Percentiles rank a stretch among this genome's conserved stretches.
Conservation (phyloP, 2,888 invertebrate species). For the Eurytoma californica region DNA sequence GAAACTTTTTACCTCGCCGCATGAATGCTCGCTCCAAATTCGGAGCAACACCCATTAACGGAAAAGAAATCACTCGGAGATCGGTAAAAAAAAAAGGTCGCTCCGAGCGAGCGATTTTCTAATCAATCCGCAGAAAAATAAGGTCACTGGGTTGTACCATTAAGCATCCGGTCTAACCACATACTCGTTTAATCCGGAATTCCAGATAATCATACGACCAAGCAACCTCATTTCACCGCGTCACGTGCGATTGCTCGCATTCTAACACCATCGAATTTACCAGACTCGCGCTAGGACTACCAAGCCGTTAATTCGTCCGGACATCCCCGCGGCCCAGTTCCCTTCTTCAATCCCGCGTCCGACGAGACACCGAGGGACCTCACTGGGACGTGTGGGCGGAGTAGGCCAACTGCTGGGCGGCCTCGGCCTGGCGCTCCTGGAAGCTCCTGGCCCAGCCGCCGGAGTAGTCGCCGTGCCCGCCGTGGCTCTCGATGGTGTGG, state of each 20-base stretch:
- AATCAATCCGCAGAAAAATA: not conserved
- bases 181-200: not conserved
- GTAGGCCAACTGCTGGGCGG: slow-evolving; percentile 80
- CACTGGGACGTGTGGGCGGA: slow-evolving; percentile 76
- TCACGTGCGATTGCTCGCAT: not conserved
- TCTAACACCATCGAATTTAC: not conserved
- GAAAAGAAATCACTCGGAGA: slow-evolving; percentile 18
- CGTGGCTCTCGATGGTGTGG: slow-evolving; percentile 73
- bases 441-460: slow-evolving; percentile 81
- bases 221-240: not conserved
- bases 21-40: not conserved
- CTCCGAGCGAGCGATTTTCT: slow-evolving; percentile 9
- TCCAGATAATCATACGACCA: not conserved
- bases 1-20: not conserved
- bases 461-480: slow-evolving; percentile 76
- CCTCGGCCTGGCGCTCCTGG: slow-evolving; percentile 74
- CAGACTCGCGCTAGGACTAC: not conserved
- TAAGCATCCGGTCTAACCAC: not conserved
- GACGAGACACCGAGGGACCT: slow-evolving; percentile 10
- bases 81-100: slow-evolving; percentile 11
- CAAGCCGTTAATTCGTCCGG: not conserved
- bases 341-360: slow-evolving; percentile 6
- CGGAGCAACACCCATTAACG: not conserved
- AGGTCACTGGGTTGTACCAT: not conserved
- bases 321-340: slow-evolving; percentile 9